Percentiles rank a stretch among this genome's conserved stretches.
Conservation (phyloP, 2,113 vertebrate genomes). For the Alligator sinensis region DNA sequence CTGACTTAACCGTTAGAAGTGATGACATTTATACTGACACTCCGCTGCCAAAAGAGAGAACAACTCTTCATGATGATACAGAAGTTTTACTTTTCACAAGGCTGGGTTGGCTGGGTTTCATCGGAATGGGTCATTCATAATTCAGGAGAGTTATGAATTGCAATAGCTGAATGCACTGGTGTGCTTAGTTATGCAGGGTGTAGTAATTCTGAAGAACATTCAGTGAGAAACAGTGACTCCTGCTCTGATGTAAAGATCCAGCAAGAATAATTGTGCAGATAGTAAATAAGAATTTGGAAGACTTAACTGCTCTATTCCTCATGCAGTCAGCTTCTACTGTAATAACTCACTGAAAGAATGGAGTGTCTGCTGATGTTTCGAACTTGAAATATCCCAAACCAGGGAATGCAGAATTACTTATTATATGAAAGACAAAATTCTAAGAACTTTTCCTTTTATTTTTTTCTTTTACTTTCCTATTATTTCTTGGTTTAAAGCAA, state of each 20-base stretch:
- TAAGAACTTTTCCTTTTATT: rapidly evolving
- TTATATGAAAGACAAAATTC: not conserved
- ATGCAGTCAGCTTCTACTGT: not conserved
- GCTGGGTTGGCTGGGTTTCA: not conserved
- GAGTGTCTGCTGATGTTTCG: not conserved
- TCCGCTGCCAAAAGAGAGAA: not conserved
- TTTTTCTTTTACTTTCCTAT: not conserved
- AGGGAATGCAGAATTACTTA: not conserved
- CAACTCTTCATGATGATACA: rapidly evolving
- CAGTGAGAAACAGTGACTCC: not conserved
- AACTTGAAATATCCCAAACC: not conserved
- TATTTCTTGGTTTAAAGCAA: too few relatives aligned
- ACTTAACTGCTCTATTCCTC: not conserved
- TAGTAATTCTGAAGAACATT: not conserved
- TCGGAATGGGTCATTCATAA: not conserved
- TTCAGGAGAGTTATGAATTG: not conserved
- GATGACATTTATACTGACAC: not conserved
- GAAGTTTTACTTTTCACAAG: not conserved
- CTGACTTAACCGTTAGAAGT: not conserved
- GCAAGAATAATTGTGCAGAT: not conserved
- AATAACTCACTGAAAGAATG: not conserved
- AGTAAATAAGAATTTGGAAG: not conserved
- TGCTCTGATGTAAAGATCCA: not conserved
- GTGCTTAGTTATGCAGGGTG: not conserved
- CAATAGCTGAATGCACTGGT: not conserved